These are phyloP conservation scores for Xanthorhoe spadicearia DNA, from an alignment of 2,888 invertebrate species.

Conservation along the genomic window DNA sequence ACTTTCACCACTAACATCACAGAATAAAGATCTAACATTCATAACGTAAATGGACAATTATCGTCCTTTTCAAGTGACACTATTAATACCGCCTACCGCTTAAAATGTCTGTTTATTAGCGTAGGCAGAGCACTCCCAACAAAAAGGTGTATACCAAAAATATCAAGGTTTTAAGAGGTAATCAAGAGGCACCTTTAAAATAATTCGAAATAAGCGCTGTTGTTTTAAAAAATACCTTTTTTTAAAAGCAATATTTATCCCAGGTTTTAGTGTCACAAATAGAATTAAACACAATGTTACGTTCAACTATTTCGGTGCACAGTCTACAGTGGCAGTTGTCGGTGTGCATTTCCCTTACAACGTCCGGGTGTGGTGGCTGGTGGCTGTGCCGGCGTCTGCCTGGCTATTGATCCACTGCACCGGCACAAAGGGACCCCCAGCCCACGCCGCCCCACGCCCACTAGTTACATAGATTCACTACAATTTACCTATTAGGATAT, in stretches of 20 bases:
- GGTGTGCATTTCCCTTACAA: constrained; percentile 10
- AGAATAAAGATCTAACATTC: neutral
- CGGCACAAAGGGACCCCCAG: constrained; percentile 54
- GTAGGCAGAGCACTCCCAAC: neutral
- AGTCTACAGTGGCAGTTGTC: neutral
- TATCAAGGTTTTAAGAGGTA: too few species aligned
- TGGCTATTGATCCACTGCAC: constrained; percentile 67
- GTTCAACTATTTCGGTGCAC: neutral
- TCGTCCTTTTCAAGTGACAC: neutral
- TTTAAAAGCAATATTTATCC: neutral
- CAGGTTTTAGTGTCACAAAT: neutral
- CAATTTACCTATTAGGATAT: constrained; percentile 11
- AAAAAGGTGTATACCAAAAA: too few species aligned
- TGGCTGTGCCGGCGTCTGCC: constrained; percentile 43
- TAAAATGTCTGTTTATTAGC: neutral
- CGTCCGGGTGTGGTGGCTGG: constrained; percentile 35
- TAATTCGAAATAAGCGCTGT: too few species aligned
- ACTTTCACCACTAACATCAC: neutral
- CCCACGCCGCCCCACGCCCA: constrained; percentile 33
- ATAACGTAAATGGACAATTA: neutral
- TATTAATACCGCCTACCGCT: neutral
- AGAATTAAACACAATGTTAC: neutral
- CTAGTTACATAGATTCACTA: constrained; percentile 18
- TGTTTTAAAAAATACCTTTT: neutral
- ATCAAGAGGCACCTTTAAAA: too few species aligned